phyloP scores from a whole-genome alignment of 2,888 invertebrate species.

The Hoplodrina blanda region DNA sequence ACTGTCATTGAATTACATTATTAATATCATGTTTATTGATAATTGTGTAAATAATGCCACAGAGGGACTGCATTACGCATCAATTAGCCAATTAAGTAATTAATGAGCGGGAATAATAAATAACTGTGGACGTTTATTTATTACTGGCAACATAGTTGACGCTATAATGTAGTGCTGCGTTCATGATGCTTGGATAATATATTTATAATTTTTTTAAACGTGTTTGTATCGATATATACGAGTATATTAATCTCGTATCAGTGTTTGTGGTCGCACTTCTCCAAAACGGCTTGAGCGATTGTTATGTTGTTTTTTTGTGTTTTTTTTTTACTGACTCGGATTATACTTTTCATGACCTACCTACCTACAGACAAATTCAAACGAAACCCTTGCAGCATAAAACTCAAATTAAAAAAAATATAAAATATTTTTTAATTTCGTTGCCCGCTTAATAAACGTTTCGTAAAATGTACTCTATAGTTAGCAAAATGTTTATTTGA shows the following conservation, averaged over 20 bases:
- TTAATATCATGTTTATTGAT: constrained; percentile 52
- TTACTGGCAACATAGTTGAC: constrained; percentile 47
- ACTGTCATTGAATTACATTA: constrained; percentile 37
- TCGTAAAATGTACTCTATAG: constrained; percentile 24
- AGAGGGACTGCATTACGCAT: constrained; percentile 63
- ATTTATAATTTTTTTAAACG: constrained; percentile 47
- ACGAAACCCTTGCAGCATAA: neutral
- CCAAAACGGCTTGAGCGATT: too few species aligned
- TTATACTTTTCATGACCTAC: too few species aligned
- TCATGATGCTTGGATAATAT: constrained; percentile 33
- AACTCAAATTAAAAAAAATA: neutral
- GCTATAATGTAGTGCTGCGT: neutral
- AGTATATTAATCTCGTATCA: too few species aligned
- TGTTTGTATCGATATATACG: neutral
- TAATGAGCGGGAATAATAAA: constrained; percentile 68
- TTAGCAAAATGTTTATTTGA: constrained; percentile 54
- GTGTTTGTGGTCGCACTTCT: too few species aligned
- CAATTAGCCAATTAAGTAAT: constrained; percentile 74
- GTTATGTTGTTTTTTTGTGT: too few species aligned
- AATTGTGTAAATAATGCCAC: constrained; percentile 56
- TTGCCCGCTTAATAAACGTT: constrained; percentile 18
- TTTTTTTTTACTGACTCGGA: too few species aligned
- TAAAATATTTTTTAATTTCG: neutral
- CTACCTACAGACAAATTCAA: neutral
- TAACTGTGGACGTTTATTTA: constrained; percentile 60